These are phyloP conservation scores for Aptenodytes forsteri DNA, from an alignment of 2,113 vertebrate genomes.

Conservation along the genomic window DNA sequence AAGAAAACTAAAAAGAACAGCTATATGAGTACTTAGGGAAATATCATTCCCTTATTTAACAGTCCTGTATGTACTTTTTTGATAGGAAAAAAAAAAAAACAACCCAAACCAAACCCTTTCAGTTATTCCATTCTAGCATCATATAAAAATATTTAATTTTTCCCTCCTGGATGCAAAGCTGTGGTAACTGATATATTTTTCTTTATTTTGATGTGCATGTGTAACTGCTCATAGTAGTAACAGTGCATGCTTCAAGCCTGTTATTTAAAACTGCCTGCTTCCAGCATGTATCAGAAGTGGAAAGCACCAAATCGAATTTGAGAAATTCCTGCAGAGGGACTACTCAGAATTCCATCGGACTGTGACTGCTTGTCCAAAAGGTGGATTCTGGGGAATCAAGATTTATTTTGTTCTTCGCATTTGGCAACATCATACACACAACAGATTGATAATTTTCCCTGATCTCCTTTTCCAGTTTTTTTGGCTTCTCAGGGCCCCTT, in stretches of 20 bases:
- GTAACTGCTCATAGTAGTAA: background rate
- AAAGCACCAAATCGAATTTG: constrained; percentile 18
- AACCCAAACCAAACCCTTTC: background rate
- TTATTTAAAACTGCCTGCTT: background rate
- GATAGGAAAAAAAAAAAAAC: background rate
- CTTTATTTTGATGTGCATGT: background rate
- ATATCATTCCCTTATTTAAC: background rate
- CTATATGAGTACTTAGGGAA: background rate
- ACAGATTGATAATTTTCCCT: constrained; percentile 3
- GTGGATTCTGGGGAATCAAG: background rate
- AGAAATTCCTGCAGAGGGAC: constrained; percentile 28
- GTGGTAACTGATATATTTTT: background rate
- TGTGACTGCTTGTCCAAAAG: background rate
- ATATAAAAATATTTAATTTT: constrained; percentile 6
- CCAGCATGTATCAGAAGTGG: background rate
- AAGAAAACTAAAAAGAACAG: background rate
- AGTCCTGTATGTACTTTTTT: background rate
- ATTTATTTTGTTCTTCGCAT: background rate
- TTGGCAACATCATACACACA: background rate
- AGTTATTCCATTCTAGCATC: background rate
- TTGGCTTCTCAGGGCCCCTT: background rate
- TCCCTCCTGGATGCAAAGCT: background rate
- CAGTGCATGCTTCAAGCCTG: background rate
- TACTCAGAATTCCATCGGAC: background rate
- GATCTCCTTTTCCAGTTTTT: background rate